Evolutionary conservation across 1,140 invertebrate genomes (phyloP), one percentile per base, ranked within the genome.

Genomic region (Cydia fagiglandana): DNA sequence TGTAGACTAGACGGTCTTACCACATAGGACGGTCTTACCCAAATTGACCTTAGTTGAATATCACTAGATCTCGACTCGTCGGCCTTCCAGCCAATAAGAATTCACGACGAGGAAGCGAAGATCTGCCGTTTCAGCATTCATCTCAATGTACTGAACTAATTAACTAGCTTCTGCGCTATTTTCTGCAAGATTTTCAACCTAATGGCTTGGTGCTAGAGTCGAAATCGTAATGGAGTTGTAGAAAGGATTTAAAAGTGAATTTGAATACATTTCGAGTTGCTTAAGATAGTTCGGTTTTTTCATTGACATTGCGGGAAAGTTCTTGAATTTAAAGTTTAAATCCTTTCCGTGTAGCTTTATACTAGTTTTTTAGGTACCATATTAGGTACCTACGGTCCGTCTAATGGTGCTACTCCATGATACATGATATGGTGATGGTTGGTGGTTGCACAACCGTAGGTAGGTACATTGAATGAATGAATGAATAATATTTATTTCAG

Each of bases 231-330:
- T 17, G n/a, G 53, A 56, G n/a, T 1, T 17, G n/a, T 17, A 56
- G 53, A 56, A 20, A 56, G 53, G 53, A 56, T 56, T 56, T 56
- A 56, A 56, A 56, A 56, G 53, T 56, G n/a, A 56, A 56, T 56
- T 56, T 56, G 53, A 56, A 56, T 56, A 56, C 53, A 56, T 15
- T 56, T 20, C 15, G 53, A 56, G 53, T 17, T 56, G n/a, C 53
- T 56, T 56, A 56, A 56, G 50, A 53, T 53, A 53, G 53, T 56
- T 56, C 53, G 17, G 53, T 56, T 56, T 56, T 56, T 17, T 17
- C 15, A 56, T 56, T 56, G 2, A 17, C 53, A 56, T 2, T 56
- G 15, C 13, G 47, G 15, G 53, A 15, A 56, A 56, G n/a, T 56
- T 56, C 53, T 56, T n/a, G n/a, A 56, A 56, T 56, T 7, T 7